phyloP scores from a whole-genome alignment of 2,113 vertebrate species.

The Otis tarda region DNA sequence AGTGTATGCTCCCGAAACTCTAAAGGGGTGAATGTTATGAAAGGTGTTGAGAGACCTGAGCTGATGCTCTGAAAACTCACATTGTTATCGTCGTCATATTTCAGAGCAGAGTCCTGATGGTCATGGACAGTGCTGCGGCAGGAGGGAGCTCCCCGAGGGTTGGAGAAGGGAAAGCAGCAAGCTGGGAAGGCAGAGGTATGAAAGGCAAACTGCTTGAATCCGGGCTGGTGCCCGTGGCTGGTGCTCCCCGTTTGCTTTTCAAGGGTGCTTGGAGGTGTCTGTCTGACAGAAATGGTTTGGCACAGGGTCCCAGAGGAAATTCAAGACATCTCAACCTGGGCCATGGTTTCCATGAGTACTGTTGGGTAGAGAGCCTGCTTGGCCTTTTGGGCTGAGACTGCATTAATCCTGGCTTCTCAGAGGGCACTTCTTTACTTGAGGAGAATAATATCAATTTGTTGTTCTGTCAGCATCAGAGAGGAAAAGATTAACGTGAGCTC shows the following conservation, averaged over 20 bases:
- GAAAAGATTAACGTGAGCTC: neutral
- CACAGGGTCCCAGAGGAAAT: neutral
- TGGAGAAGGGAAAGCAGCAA: rapidly evolving
- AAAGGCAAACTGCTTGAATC: neutral
- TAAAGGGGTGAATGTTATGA: neutral
- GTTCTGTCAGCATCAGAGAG: neutral
- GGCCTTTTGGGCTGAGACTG: neutral
- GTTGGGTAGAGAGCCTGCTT: neutral
- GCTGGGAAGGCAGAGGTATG: neutral
- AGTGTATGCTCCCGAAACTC: neutral
- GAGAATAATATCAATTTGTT: neutral
- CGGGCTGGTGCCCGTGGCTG: neutral
- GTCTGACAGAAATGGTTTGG: neutral
- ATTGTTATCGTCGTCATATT: neutral
- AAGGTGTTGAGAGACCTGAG: neutral
- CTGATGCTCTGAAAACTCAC: neutral
- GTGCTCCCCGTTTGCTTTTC: neutral
- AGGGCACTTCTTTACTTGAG: neutral
- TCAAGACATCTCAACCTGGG: neutral
- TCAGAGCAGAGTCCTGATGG: neutral
- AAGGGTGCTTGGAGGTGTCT: neutral
- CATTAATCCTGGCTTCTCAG: neutral
- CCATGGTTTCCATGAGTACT: neutral
- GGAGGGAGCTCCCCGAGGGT: neutral
- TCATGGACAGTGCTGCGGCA: rapidly evolving